phyloP scores from a whole-genome alignment of 2,888 invertebrate genomes.

The Oeneis ivallda region DNA sequence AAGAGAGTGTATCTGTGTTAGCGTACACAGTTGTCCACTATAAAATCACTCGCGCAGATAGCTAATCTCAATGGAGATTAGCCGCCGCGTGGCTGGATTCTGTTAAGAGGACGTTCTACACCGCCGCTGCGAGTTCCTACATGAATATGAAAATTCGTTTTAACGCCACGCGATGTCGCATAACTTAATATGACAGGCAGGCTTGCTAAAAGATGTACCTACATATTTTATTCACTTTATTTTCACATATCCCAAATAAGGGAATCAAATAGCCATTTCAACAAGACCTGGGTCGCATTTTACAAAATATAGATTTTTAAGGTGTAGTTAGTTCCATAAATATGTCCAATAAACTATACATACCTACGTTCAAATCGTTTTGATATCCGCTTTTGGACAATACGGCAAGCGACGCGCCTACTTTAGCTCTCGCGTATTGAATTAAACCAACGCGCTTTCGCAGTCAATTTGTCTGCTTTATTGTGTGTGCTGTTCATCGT shows the following conservation, averaged over 20 bases:
- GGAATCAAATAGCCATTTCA: background rate
- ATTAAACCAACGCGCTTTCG: slow-evolving; percentile 59
- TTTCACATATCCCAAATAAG: background rate
- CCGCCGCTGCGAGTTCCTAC: too few relatives aligned
- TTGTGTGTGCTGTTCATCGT: slow-evolving; percentile 60
- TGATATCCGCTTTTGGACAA: slow-evolving; percentile 48
- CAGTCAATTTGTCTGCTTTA: slow-evolving; percentile 75
- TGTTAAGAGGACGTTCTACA: too few relatives aligned
- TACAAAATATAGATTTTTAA: background rate
- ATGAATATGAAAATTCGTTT: too few relatives aligned
- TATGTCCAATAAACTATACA: background rate
- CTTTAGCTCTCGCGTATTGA: slow-evolving; percentile 56
- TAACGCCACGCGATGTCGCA: too few relatives aligned
- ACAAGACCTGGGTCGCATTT: background rate
- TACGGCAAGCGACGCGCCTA: slow-evolving; percentile 68
- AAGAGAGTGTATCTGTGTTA: too few relatives aligned
- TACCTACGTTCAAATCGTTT: slow-evolving; percentile 22
- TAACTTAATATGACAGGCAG: slow-evolving; percentile 7
- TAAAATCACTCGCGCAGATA: too few relatives aligned
- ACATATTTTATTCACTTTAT: slow-evolving; percentile 8
- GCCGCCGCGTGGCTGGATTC: too few relatives aligned
- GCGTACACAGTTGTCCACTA: too few relatives aligned
- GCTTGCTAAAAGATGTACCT: background rate
- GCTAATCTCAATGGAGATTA: too few relatives aligned
- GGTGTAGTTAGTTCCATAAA: background rate